A percentile compares a stretch with the other conserved stretches of the same genome.
Conservation (phyloP, 2,113 vertebrate species). For the Silurus meridionalis region DNA sequence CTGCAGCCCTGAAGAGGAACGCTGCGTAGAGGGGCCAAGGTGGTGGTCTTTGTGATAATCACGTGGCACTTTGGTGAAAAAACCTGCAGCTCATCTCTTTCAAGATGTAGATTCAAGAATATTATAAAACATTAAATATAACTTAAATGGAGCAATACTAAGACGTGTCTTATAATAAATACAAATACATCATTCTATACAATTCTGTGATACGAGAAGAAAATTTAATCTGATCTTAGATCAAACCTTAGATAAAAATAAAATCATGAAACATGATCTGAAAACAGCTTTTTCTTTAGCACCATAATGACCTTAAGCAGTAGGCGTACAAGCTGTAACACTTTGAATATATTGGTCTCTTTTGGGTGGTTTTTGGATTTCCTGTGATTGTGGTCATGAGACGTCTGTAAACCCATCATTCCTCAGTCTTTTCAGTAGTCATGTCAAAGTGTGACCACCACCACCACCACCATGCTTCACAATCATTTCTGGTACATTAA, state of each 20-base stretch:
- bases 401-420: background rate
- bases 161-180: background rate
- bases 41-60: background rate
- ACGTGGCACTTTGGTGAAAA: background rate
- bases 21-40: background rate
- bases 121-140: background rate
- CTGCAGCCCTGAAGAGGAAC: background rate
- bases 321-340: background rate
- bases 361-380: conserved; percentile 1
- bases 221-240: background rate
- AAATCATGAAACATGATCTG: background rate
- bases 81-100: background rate
- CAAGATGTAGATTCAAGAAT: background rate
- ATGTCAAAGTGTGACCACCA: background rate
- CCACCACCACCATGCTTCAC: background rate
- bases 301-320: background rate
- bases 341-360: conserved; percentile 20
- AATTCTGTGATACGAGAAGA: background rate
- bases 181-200: background rate
- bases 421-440: background rate
- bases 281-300: background rate
- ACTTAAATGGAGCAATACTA: background rate
- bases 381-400: conserved; percentile 2
- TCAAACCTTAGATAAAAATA: background rate
- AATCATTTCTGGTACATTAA: background rate